Evolutionary conservation across 2,888 invertebrate genomes (phyloP).

Genomic region (Scotopteryx bipunctaria): DNA sequence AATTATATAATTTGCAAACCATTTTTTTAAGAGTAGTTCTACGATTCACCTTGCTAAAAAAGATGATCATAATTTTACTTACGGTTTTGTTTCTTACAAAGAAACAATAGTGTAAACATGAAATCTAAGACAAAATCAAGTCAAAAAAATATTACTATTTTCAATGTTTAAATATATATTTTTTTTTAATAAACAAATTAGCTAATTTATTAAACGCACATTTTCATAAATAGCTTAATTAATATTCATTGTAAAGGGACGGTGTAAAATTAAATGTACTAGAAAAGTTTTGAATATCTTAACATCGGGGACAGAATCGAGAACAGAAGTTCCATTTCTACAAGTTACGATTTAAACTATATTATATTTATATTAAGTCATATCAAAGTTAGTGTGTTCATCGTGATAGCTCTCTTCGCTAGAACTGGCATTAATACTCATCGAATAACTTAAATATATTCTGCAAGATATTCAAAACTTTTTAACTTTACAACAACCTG

Average conservation of each 20-base stretch:
- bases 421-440: background rate
- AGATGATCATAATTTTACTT: too few relatives aligned
- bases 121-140: background rate
- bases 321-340: too few relatives aligned
- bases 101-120: background rate
- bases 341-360: too few relatives aligned
- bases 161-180: too few relatives aligned
- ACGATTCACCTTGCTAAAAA: slow-evolving; percentile 23
- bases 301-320: too few relatives aligned
- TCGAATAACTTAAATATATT: background rate
- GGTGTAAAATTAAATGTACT: slow-evolving; percentile 44
- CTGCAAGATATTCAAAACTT: slow-evolving; percentile 20
- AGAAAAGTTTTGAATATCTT: slow-evolving; percentile 41
- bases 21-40: slow-evolving; percentile 20
- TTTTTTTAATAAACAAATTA: too few relatives aligned
- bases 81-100: too few relatives aligned
- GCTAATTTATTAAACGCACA: slow-evolving; percentile 14
- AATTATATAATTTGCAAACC: slow-evolving; percentile 6
- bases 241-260: slow-evolving; percentile 62
- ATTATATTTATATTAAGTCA: too few relatives aligned
- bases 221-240: slow-evolving; percentile 41
- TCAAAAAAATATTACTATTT: too few relatives aligned
- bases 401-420: too few relatives aligned
- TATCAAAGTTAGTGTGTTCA: too few relatives aligned
- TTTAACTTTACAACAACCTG: slow-evolving; percentile 8